Conservation (phyloP, 2,797 vertebrate species). For the Pteronotus mesoamericanus region DNA sequence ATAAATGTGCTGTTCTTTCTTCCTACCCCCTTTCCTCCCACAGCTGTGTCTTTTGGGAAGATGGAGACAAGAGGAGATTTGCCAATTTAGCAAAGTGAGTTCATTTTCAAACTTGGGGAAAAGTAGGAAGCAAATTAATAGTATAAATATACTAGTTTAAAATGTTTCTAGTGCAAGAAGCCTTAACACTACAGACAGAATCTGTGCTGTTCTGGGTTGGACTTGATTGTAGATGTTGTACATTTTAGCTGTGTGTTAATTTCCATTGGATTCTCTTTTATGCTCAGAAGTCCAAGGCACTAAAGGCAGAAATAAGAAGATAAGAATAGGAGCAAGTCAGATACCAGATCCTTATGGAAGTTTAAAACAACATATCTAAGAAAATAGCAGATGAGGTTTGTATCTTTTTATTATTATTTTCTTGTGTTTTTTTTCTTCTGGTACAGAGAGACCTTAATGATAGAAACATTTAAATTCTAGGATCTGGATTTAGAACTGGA, state of each 20-base stretch:
- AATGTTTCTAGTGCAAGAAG: neutral
- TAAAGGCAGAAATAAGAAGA: neutral
- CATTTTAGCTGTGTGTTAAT: neutral
- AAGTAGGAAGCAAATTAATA: neutral
- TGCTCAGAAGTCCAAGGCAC: neutral
- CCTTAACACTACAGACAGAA: neutral
- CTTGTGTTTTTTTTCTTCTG: neutral
- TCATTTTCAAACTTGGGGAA: constrained; percentile 28
- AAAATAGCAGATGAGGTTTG: neutral
- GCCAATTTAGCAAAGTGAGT: neutral
- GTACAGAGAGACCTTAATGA: neutral
- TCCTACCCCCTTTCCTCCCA: neutral
- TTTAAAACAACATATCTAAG: neutral
- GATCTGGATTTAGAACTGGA: neutral
- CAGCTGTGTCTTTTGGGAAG: neutral
- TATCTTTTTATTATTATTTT: neutral
- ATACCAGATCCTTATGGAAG: neutral
- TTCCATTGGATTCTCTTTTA: neutral
- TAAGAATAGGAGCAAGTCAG: neutral
- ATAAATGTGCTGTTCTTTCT: neutral
- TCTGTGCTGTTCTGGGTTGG: neutral
- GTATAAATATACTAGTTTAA: neutral
- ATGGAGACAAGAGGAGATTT: neutral
- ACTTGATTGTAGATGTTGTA: neutral
- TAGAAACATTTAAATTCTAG: neutral